A percentile compares a stretch with the other conserved stretches of the same genome.
Conservation (phyloP, 2,797 vertebrate genomes). For the Artibeus jamaicensis region DNA sequence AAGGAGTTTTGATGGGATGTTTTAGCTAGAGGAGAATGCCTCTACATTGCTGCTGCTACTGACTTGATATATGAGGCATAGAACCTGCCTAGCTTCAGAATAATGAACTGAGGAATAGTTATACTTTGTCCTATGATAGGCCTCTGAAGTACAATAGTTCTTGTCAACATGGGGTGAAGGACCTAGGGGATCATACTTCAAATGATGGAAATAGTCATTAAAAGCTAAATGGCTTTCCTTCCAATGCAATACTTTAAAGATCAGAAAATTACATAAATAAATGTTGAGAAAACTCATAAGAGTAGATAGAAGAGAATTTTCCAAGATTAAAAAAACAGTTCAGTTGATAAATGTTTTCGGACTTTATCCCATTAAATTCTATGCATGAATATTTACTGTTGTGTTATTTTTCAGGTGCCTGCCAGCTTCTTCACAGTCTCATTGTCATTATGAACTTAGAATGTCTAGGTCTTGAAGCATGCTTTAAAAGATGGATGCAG, state of each 20-base stretch:
- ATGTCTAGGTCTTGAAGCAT: neutral
- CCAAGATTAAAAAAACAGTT: neutral
- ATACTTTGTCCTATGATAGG: neutral
- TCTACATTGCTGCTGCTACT: neutral
- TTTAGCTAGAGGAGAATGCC: neutral
- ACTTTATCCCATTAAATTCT: constrained; percentile 19
- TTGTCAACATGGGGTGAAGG: neutral
- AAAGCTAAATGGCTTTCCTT: constrained; percentile 24
- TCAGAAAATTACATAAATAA: neutral
- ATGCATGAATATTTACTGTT: neutral
- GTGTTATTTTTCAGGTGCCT: neutral
- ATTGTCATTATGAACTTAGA: neutral
- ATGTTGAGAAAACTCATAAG: constrained; percentile 7
- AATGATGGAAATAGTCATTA: constrained; percentile 20
- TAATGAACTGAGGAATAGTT: neutral
- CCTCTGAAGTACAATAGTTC: neutral
- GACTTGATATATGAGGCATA: neutral
- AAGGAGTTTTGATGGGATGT: neutral
- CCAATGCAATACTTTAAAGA: constrained; percentile 27
- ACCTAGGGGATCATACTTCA: constrained; percentile 8
- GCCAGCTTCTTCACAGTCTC: neutral
- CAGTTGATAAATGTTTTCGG: neutral
- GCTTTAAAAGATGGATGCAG: neutral
- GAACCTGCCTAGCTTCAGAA: neutral
- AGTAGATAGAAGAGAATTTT: constrained; percentile 27